Base-by-base conservation (phyloP, 2,888 invertebrate species). In the Aleiodes alternator region DNA sequence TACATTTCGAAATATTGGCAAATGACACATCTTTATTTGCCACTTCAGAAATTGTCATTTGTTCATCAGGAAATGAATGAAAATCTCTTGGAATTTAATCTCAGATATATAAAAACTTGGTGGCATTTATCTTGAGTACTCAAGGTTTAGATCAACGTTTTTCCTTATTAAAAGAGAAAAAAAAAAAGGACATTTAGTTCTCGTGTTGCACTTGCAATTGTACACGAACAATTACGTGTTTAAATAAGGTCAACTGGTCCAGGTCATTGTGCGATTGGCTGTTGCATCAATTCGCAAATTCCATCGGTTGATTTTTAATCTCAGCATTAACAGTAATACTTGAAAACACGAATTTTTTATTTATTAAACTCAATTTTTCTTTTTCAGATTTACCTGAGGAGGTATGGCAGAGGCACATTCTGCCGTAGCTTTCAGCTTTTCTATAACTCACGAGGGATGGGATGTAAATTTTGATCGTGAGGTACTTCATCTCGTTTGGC, bases 401-500 rank as follows among this genome's bases (percentile, higher is more conserved):
- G 53, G 64, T 79, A 99, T 99, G 98, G 98, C 98, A 87, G 98
- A 99, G 95, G 98, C 98, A 82, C 98, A 98, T 91, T 95, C 96
- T 80, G 98, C 98, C 73, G 98, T 98, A 80, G 98, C 98, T 79
- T 98, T 99, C 90, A 97, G 97, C 72, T 98, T 99, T 90, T 94
- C 97, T 66, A 97, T 99, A 85, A 98, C 98, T 79, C 98, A 98
- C 89, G 99, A 99, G 89, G 99, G 99, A 82, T 96, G 98, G 92
- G 97, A 98, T 87, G 96, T 99, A 71, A 97, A 98, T 90, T 98
- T 99, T 89, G 98, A 99, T 89, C 93, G 97, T 76, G 98, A 99
- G 91, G 98, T 99, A 6, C 92, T 99, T 11, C 94, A 97, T 88
- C 93, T 98, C 66, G 96, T 99, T 64, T 98, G 98, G 96, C 94